phyloP scores from a whole-genome alignment of 1,140 invertebrate genomes.

The Psilanteris sp. region DNA sequence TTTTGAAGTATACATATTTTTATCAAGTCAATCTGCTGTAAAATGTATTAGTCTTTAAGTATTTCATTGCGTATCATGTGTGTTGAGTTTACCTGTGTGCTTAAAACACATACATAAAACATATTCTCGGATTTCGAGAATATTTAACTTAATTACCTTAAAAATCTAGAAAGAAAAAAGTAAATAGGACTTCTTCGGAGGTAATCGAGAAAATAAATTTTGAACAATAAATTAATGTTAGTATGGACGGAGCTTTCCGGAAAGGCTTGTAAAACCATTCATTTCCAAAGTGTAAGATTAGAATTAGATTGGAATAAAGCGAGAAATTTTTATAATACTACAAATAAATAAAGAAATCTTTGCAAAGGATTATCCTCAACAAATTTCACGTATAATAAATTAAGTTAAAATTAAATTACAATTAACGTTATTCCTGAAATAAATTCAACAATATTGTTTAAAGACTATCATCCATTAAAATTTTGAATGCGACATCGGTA shows the following conservation, averaged over 20 bases:
- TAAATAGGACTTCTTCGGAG: constrained; percentile 54
- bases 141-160: constrained; percentile 57
- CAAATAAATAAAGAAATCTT: constrained; percentile 53
- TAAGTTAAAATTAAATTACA: too few species aligned
- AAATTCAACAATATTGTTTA: too few species aligned
- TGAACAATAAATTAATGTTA: constrained; percentile 62
- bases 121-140: constrained; percentile 60
- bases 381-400: constrained; percentile 45
- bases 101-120: constrained; percentile 64
- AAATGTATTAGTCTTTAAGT: constrained; percentile 39
- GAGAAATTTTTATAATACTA: constrained; percentile 39
- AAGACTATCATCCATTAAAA: too few species aligned
- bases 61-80: constrained; percentile 31
- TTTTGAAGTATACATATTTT: constrained; percentile 50
- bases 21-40: constrained; percentile 44
- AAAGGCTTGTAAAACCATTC: constrained; percentile 35
- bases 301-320: constrained; percentile 36
- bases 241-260: constrained; percentile 44
- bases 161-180: constrained; percentile 41
- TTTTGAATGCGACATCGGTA: too few species aligned
- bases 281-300: constrained; percentile 36
- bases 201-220: constrained; percentile 59
- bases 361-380: constrained; percentile 11
- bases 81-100: constrained; percentile 49
- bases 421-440: too few species aligned